These are phyloP conservation scores for Pachyramphus minor DNA, from an alignment of 2,113 vertebrate genomes.

Conservation along the genomic window DNA sequence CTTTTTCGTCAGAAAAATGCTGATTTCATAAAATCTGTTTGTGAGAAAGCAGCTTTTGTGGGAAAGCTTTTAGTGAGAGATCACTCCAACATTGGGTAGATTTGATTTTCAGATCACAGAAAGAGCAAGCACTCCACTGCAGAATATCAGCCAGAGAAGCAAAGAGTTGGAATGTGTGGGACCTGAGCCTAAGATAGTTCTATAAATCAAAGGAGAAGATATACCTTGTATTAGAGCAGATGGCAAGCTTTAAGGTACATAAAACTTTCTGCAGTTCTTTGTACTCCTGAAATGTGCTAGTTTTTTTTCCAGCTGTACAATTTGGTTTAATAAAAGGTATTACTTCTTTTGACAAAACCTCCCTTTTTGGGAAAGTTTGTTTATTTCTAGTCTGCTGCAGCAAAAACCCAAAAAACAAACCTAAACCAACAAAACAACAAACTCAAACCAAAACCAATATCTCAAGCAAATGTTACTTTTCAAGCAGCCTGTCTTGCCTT, in stretches of 20 bases:
- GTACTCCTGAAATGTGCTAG: background rate
- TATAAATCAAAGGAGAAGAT: background rate
- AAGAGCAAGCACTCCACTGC: background rate
- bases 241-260: background rate
- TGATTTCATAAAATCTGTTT: background rate
- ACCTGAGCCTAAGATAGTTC: background rate
- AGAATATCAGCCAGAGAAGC: background rate
- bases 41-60: background rate
- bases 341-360: background rate
- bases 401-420: background rate
- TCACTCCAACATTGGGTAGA: background rate
- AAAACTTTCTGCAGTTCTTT: background rate
- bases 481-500: background rate
- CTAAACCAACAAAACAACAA: background rate
- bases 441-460: background rate
- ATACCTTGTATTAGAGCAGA: background rate
- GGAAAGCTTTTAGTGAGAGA: background rate
- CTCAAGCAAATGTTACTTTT: background rate
- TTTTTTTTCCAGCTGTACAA: background rate
- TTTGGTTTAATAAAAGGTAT: background rate
- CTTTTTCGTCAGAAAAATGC: background rate
- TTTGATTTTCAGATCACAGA: background rate
- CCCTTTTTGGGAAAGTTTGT: background rate
- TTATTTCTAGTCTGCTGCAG: background rate
- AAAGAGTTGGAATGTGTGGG: background rate